Percentiles rank a stretch among this genome's conserved stretches.
These are phyloP conservation scores for Ctenopoma kingsleyae DNA, from an alignment of 2,797 vertebrate genomes.

Conservation along the genomic window DNA sequence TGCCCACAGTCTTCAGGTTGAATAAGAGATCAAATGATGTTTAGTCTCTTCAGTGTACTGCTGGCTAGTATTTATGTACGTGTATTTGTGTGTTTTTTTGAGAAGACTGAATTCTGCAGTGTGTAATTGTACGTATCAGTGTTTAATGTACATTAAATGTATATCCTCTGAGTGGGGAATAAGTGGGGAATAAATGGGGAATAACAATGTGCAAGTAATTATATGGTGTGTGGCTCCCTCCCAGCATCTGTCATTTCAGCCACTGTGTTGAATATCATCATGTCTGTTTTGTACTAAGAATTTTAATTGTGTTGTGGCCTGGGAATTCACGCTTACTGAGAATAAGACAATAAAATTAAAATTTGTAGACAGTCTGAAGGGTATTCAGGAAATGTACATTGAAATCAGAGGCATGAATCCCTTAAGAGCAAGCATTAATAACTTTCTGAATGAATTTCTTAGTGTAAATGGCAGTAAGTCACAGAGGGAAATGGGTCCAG, in stretches of 20 bases:
- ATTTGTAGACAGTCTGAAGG: constrained; percentile 46
- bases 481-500: constrained; percentile 48
- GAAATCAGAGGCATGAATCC: constrained; percentile 46
- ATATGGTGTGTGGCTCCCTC: constrained; percentile 75
- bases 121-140: constrained; percentile 62
- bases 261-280: constrained; percentile 68
- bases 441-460: constrained; percentile 64
- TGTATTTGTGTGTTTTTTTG: constrained; percentile 20
- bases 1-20: constrained; percentile 9
- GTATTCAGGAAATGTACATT: constrained; percentile 50
- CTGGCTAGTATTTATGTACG: not conserved
- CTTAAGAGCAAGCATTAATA: constrained; percentile 64
- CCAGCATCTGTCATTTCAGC: constrained; percentile 77
- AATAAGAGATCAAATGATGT: constrained; percentile 11
- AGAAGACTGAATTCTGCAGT: constrained; percentile 28
- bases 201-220: constrained; percentile 82
- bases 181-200: constrained; percentile 63
- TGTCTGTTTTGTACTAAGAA: constrained; percentile 56
- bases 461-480: constrained; percentile 67
- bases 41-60: not conserved
- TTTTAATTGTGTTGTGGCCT: constrained; percentile 70
- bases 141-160: constrained; percentile 80
- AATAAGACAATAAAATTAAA: constrained; percentile 62
- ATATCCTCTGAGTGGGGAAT: constrained; percentile 65
- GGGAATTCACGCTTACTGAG: constrained; percentile 47